A percentile compares a stretch with the other conserved stretches of the same genome.
phyloP scores from a whole-genome alignment of 1,140 invertebrate genomes.

The Galleria mellonella region DNA sequence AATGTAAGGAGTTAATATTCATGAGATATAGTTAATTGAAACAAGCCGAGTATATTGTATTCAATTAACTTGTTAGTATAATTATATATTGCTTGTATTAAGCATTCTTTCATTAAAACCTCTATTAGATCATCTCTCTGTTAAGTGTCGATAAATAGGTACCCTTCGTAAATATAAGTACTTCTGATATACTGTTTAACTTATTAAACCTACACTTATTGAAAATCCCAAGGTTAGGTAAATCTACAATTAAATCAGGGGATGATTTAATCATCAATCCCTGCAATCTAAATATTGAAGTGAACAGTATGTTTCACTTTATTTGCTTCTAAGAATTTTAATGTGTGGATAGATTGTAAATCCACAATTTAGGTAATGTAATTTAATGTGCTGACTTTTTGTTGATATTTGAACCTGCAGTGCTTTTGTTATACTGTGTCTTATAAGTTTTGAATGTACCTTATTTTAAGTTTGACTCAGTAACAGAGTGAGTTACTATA shows the following conservation, averaged over 20 bases:
- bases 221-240: constrained; percentile 14
- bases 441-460: constrained; percentile 39
- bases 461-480: constrained; percentile 62
- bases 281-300: constrained; percentile 18
- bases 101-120: constrained; percentile 16
- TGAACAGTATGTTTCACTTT: constrained; percentile 11
- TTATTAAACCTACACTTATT: constrained; percentile 4
- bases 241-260: constrained; percentile 18
- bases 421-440: constrained; percentile 59
- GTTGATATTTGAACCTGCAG: constrained; percentile 53
- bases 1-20: constrained; percentile 14
- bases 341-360: constrained; percentile 15
- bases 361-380: constrained; percentile 34
- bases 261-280: constrained; percentile 50
- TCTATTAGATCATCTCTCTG: constrained; percentile 8
- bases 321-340: constrained; percentile 18
- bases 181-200: neutral
- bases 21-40: constrained; percentile 23
- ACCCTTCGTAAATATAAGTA: constrained; percentile 3
- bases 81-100: constrained; percentile 32
- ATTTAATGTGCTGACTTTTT: constrained; percentile 53
- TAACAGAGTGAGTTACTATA: constrained; percentile 49
- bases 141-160: constrained; percentile 4
- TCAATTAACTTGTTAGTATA: constrained; percentile 30
- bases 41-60: constrained; percentile 25